phyloP scores from a whole-genome alignment of 2,888 invertebrate genomes.

The Tenthredo distinguenda region DNA sequence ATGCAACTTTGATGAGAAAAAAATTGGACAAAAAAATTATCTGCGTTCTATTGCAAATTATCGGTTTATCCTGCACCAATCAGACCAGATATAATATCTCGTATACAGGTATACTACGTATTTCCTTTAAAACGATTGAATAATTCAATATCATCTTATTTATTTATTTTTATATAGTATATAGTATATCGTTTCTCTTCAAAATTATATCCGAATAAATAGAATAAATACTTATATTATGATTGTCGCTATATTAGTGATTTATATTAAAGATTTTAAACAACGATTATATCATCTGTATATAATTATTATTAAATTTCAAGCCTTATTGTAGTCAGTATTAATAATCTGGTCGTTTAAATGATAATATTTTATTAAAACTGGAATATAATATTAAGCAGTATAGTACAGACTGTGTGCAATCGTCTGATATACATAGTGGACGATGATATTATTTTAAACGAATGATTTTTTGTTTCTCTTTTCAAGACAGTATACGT shows the following conservation, averaged over 20 bases:
- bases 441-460: not conserved
- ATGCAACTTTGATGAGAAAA: not conserved
- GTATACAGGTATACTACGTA: not conserved
- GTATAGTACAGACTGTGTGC: not conserved
- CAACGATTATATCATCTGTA: too few relatives aligned
- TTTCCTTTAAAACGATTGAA: not conserved
- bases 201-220: not conserved
- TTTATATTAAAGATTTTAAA: not conserved
- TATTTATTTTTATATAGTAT: not conserved
- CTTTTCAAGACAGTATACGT: not conserved
- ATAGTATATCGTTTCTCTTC: not conserved
- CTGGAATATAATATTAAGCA: not conserved
- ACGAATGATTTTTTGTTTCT: not conserved
- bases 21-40: not conserved
- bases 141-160: not conserved
- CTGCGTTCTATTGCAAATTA: not conserved
- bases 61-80: not conserved
- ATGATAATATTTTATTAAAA: too few relatives aligned
- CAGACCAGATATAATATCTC: not conserved
- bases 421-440: not conserved
- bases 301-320: too few relatives aligned
- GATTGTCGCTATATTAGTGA: not conserved
- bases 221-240: not conserved
- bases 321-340: too few relatives aligned
- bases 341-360: too few relatives aligned